Percentiles rank a stretch among this genome's conserved stretches.
These are phyloP conservation scores for Salticus scenicus DNA, from an alignment of 2,888 invertebrate genomes.

Conservation along the genomic window DNA sequence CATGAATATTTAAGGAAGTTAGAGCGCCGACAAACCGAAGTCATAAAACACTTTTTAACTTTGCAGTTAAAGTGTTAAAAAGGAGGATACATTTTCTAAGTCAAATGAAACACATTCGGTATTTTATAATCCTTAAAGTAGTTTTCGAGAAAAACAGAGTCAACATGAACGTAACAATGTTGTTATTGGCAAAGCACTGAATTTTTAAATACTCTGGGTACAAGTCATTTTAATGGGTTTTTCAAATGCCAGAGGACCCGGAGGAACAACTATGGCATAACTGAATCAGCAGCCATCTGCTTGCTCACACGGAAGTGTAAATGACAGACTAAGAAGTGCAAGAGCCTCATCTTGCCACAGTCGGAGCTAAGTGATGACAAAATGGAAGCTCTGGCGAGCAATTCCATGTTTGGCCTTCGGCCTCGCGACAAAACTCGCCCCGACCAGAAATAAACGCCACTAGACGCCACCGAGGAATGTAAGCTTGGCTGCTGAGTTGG, in stretches of 20 bases:
- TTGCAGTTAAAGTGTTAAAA: too few species aligned
- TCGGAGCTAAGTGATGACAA: not conserved
- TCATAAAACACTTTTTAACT: too few species aligned
- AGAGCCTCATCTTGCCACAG: constrained; percentile 4
- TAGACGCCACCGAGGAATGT: constrained; percentile 37
- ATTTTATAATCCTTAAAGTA: too few species aligned
- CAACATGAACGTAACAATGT: not conserved
- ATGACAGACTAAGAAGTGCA: not conserved
- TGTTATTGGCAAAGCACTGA: not conserved
- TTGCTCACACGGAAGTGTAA: not conserved
- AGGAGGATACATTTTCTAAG: too few species aligned
- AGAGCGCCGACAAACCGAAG: too few species aligned
- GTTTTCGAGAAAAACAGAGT: too few species aligned
- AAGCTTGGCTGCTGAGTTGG: not conserved
- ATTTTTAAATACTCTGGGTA: not conserved
- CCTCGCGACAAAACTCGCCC: constrained; percentile 40
- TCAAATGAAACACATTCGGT: too few species aligned
- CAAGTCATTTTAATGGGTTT: not conserved
- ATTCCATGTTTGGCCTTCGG: constrained; percentile 46
- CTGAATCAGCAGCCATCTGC: not conserved
- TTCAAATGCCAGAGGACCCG: not conserved
- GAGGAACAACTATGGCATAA: not conserved
- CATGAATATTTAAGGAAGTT: too few species aligned
- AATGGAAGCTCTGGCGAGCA: not conserved
- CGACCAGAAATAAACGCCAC: constrained; percentile 41